These are phyloP conservation scores for Girardinichthys multiradiatus DNA, from an alignment of 2,113 vertebrate species.

Conservation along the genomic window DNA sequence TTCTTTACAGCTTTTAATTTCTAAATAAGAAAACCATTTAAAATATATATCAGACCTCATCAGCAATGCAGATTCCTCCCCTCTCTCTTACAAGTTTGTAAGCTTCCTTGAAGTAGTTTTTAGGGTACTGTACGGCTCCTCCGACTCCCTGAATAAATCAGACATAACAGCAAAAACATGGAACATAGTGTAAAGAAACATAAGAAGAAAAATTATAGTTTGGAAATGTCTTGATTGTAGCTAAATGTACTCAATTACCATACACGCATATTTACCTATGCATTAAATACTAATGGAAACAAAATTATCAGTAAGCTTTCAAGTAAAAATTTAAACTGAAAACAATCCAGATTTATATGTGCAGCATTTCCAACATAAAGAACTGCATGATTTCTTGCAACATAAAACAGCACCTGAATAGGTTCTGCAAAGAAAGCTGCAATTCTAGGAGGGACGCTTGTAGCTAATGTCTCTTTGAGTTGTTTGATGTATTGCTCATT, in stretches of 20 bases:
- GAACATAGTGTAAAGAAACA: neutral
- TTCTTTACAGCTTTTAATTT: neutral
- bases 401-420: conserved; percentile 85
- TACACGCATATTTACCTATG: neutral
- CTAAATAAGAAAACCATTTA: neutral
- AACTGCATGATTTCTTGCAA: neutral
- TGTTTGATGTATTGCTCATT: conserved; percentile 88
- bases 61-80: conserved; percentile 90
- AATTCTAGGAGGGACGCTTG: conserved; percentile 82
- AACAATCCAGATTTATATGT: neutral
- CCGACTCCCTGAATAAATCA: conserved; percentile 85
- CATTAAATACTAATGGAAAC: neutral
- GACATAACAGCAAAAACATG: conserved; percentile 10
- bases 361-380: neutral
- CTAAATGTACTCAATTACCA: neutral
- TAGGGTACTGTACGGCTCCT: conserved; percentile 91
- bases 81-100: conserved; percentile 85
- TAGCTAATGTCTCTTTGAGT: conserved; percentile 88
- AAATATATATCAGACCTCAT: conserved; percentile 84
- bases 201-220: neutral
- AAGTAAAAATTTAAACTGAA: neutral
- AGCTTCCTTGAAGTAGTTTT: conserved; percentile 87
- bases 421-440: conserved; percentile 95
- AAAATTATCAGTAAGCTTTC: neutral
- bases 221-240: neutral